phyloP scores from a whole-genome alignment of 1,140 invertebrate species.

The Drosophila nannoptera region DNA sequence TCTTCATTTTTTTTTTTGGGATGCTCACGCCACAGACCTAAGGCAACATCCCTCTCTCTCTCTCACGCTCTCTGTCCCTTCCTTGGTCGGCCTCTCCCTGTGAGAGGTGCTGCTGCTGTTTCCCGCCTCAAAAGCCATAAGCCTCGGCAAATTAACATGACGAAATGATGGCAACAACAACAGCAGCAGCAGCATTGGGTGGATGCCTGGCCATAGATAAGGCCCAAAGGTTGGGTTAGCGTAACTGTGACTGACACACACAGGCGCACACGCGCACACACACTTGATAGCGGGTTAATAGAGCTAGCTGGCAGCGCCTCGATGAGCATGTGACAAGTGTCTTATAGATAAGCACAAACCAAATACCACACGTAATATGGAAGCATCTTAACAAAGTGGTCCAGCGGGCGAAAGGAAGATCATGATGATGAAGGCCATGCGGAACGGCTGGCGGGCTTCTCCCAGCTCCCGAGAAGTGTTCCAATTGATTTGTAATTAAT shows the following conservation, averaged over 20 bases:
- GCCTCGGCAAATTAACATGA: conserved; percentile 72
- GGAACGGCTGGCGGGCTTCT: too few relatives aligned
- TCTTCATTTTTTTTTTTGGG: conserved; percentile 32
- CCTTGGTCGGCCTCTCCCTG: conserved; percentile 1
- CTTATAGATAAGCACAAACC: conserved; percentile 15
- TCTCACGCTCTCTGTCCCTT: conserved; percentile 5
- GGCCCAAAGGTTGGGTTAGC: neutral
- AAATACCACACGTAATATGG: neutral
- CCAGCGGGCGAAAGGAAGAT: neutral
- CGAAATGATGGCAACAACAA: conserved; percentile 72
- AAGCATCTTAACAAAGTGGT: conserved; percentile 5
- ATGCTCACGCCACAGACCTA: conserved; percentile 50
- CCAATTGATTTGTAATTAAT: too few relatives aligned
- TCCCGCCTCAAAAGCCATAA: conserved; percentile 65
- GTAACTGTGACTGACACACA: conserved; percentile 1
- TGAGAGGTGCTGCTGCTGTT: conserved; percentile 29
- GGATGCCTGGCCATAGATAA: conserved; percentile 20
- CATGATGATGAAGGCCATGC: neutral
- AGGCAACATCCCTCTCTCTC: conserved; percentile 11
- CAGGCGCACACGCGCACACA: neutral
- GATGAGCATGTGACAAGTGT: conserved; percentile 23
- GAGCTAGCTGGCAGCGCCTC: conserved; percentile 12
- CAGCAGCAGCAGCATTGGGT: conserved; percentile 25
- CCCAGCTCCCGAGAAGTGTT: too few relatives aligned
- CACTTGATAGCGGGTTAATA: conserved; percentile 6